These are phyloP conservation scores for Trichosurus vulpecula DNA, from an alignment of 2,797 vertebrate species.

Conservation along the genomic window DNA sequence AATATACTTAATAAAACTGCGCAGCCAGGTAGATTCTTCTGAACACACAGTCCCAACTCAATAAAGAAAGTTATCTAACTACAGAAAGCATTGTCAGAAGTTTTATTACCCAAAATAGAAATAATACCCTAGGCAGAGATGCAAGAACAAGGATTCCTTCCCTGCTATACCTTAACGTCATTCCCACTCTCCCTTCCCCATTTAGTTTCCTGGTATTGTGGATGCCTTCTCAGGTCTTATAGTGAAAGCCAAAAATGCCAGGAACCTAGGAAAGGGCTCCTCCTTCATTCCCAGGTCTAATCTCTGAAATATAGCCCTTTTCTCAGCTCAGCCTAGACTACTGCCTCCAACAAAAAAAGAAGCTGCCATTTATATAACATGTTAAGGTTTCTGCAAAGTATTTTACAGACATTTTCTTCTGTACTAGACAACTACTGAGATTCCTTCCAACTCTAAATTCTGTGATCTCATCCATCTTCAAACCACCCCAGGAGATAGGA, in stretches of 20 bases:
- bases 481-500: background rate
- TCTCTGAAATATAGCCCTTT: background rate
- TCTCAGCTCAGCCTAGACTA: background rate
- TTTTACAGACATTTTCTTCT: background rate
- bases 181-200: background rate
- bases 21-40: background rate
- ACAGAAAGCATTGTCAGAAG: background rate
- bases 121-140: background rate
- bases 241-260: background rate
- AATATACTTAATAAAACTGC: background rate
- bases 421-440: background rate
- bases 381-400: background rate
- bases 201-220: background rate
- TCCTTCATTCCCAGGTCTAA: background rate
- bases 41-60: background rate
- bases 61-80: background rate
- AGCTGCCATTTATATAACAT: background rate
- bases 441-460: constrained; percentile 3
- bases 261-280: background rate
- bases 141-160: background rate
- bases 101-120: background rate
- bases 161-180: background rate
- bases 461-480: background rate
- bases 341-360: background rate
- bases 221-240: background rate